These are phyloP conservation scores for Orthosia incerta DNA, from an alignment of 2,888 invertebrate genomes.

Conservation along the genomic window DNA sequence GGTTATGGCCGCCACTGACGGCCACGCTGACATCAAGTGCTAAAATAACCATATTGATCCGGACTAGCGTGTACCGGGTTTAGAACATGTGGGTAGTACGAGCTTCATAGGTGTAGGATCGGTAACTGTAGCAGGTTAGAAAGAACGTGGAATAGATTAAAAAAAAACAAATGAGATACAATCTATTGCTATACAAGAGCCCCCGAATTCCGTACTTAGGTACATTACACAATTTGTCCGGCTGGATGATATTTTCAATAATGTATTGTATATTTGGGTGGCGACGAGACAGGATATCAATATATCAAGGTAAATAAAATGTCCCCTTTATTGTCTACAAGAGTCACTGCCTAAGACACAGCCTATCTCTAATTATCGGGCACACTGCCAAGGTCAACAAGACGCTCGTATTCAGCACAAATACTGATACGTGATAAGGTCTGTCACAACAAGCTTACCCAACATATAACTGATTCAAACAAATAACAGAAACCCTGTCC, in stretches of 20 bases:
- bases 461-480: constrained; percentile 39
- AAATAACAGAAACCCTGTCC: constrained; percentile 33
- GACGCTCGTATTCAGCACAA: constrained; percentile 9
- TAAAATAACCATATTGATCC: constrained; percentile 44
- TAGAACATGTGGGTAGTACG: not conserved
- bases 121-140: too few relatives aligned
- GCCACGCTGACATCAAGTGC: constrained; percentile 7
- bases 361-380: constrained; percentile 27
- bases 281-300: not conserved
- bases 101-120: not conserved
- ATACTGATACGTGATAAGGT: constrained; percentile 44
- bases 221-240: not conserved
- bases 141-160: not conserved
- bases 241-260: not conserved
- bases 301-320: constrained; percentile 1
- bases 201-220: not conserved
- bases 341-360: not conserved
- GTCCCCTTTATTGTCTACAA: not conserved
- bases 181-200: not conserved
- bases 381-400: constrained; percentile 39
- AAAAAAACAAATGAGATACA: not conserved
- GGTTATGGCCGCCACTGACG: not conserved
- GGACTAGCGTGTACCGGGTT: not conserved
- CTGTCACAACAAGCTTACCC: constrained; percentile 26
- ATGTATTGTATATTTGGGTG: not conserved